phyloP scores from a whole-genome alignment of 2,888 invertebrate genomes.

The Emmelina monodactyla region DNA sequence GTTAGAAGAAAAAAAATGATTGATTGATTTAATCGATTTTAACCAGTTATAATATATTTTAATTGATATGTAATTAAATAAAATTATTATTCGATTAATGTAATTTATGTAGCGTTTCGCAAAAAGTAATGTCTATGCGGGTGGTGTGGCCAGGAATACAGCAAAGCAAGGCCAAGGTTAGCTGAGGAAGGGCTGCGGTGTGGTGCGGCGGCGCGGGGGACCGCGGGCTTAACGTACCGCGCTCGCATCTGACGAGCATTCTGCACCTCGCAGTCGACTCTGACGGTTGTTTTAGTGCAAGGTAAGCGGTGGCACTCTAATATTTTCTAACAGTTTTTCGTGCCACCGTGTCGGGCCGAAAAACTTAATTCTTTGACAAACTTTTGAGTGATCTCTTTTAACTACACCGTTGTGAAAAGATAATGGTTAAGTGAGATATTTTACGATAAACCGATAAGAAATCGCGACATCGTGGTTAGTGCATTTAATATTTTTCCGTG shows the following conservation, averaged over 20 bases:
- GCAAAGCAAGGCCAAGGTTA: constrained; percentile 58
- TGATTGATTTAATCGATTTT: no score
- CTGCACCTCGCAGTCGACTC: constrained; percentile 66
- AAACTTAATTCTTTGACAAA: constrained; percentile 23
- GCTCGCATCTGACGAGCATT: constrained; percentile 59
- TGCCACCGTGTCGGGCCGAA: constrained; percentile 11
- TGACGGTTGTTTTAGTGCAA: constrained; percentile 64
- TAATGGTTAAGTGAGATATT: constrained; percentile 43
- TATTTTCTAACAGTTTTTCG: constrained; percentile 28
- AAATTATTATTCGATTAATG: no score
- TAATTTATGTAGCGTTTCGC: no score
- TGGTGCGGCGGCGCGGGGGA: constrained; percentile 48
- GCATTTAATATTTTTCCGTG: constrained; percentile 40
- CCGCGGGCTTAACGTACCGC: constrained; percentile 56
- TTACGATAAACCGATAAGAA: constrained; percentile 35
- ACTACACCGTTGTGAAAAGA: constrained; percentile 30
- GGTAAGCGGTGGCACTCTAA: constrained; percentile 57
- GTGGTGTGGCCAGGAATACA: background rate
- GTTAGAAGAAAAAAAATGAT: no score
- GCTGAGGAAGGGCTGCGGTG: constrained; percentile 38
- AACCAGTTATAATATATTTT: no score
- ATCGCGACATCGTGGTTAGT: constrained; percentile 17
- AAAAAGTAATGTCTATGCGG: no score
- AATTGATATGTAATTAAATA: no score
- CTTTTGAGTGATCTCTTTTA: background rate